Base-by-base conservation (phyloP, 2,888 invertebrate genomes). In the Ennomos quercinarius region DNA sequence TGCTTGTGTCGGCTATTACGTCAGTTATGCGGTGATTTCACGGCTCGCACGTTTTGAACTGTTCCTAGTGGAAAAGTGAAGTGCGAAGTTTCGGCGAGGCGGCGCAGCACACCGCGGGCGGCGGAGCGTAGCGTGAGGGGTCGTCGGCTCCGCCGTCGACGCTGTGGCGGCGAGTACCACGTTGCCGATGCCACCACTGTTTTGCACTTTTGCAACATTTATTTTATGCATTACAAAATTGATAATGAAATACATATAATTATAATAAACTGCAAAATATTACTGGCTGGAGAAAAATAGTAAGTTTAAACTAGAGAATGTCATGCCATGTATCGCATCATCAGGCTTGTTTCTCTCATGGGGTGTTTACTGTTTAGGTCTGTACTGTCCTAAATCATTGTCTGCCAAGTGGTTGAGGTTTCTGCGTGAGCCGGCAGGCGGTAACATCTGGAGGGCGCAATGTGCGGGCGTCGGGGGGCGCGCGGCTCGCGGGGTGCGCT, bases 11-110 rank as follows among this genome's bases (percentile, higher is more conserved):
- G 68, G 69, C 68, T 65, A 73, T 88, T 89, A 85, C 87, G 84
- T 89, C 86, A 87, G 83, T 82, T 85, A 87, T 84, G 86, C 86
- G 81, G 84, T 84, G 85, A 92, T 91, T 91, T 90, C 89, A 91
- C 88, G 91, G 89, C 77, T 83, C 72, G 81, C 81, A 86, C 80
- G 77, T 78, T 82, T 78, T 80, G 81, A 80, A 80, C 83, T 80
- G 84, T 86, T 87, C 84, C 86, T 89, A 83, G 85, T 88, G 84
- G 88, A 87, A 89, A 89, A 90, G 89, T 88, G 87, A 89, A 91
- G 91, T 89, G 90, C 89, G 80, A 90, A 91, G 91, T 89, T 92
- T 92, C 87, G 90, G 91, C 89, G 87, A 84, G 80, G 79, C 80
- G 81, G 80, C 75, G 82, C 79, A 78, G 79, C 53, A 44, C 53